phyloP scores from a whole-genome alignment of 1,140 invertebrate species.

The Tetramorium simillimum region DNA sequence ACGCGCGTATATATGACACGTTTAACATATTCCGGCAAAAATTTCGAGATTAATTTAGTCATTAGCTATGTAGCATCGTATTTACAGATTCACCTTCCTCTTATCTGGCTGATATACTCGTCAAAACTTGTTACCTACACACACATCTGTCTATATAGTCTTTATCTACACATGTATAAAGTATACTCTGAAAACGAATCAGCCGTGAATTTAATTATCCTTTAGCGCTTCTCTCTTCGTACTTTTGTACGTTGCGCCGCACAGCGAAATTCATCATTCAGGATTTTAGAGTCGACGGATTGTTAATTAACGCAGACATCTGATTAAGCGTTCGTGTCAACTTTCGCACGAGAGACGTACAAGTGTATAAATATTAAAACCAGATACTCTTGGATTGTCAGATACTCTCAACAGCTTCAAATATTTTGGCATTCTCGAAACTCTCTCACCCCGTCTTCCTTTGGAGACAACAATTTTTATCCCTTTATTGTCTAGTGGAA shows the following conservation, averaged over 20 bases:
- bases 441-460: background rate
- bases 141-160: conserved; percentile 52
- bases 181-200: conserved; percentile 61
- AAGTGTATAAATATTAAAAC: conserved; percentile 37
- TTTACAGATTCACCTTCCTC: conserved; percentile 49
- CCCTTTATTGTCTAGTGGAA: conserved; percentile 50
- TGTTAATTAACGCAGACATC: background rate
- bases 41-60: conserved; percentile 41
- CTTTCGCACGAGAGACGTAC: background rate
- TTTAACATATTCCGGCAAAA: conserved; percentile 48
- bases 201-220: background rate
- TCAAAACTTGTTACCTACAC: conserved; percentile 58
- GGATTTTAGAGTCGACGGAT: background rate
- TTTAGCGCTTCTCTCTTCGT: background rate
- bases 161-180: conserved; percentile 74
- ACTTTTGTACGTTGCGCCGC: background rate
- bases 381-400: conserved; percentile 43
- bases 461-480: background rate
- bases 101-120: conserved; percentile 28
- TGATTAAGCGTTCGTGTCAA: conserved; percentile 10
- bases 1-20: conserved; percentile 51
- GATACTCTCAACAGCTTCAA: conserved; percentile 6
- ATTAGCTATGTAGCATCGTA: conserved; percentile 41
- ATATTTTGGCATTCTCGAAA: background rate
- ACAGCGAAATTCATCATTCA: background rate